Conservation (phyloP, 1,140 invertebrate species). For the Drosophila micromelanica region DNA sequence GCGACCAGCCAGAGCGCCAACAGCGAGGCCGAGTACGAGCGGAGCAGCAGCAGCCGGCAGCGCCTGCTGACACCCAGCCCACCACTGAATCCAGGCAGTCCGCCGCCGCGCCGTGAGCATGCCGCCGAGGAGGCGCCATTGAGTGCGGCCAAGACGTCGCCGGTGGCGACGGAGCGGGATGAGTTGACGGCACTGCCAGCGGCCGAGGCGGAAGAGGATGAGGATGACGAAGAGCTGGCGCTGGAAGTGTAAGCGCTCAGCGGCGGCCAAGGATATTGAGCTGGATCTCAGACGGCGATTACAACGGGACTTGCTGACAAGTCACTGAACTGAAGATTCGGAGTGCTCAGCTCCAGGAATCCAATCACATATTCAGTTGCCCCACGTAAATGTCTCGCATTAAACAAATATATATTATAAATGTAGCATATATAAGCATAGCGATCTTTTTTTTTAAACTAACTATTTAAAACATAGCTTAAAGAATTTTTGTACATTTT, state of each 20-base stretch:
- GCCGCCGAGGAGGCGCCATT: constrained; percentile 32
- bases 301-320: constrained; percentile 19
- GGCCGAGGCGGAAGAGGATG: constrained; percentile 40
- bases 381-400: constrained; percentile 24
- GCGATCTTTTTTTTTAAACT: constrained; percentile 21
- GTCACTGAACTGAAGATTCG: background rate
- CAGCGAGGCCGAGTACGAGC: constrained; percentile 64
- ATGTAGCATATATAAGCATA: constrained; percentile 3
- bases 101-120: constrained; percentile 61
- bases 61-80: constrained; percentile 75
- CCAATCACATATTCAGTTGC: background rate
- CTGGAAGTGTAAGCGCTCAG: constrained; percentile 68
- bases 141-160: background rate
- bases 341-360: background rate
- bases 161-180: background rate
- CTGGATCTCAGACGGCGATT: constrained; percentile 67
- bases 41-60: constrained; percentile 61
- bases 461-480: constrained; percentile 56
- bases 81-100: constrained; percentile 80
- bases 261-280: constrained; percentile 8
- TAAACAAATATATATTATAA: constrained; percentile 24
- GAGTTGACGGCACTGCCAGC: constrained; percentile 8
- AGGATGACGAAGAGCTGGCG: constrained; percentile 78
- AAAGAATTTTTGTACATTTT: constrained; percentile 71
- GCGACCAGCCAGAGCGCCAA: constrained; percentile 69